These are phyloP conservation scores for Batillaria attramentaria DNA, from an alignment of 1,140 invertebrate species.

Conservation along the genomic window DNA sequence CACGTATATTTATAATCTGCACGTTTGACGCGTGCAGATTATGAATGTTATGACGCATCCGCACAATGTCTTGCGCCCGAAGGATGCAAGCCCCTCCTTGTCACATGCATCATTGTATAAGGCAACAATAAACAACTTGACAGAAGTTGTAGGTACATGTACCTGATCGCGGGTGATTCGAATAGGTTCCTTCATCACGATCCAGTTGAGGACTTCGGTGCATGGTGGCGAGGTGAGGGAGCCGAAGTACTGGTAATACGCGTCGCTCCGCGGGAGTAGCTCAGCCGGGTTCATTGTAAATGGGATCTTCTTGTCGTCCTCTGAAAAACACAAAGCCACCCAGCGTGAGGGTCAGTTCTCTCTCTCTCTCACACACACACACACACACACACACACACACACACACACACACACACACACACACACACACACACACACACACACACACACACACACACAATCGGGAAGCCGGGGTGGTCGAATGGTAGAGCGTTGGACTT, in stretches of 20 bases:
- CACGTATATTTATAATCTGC: too few relatives aligned
- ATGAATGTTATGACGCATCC: too few relatives aligned
- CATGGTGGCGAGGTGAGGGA: constrained; percentile 27
- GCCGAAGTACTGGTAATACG: constrained; percentile 19
- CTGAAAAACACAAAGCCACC: not conserved
- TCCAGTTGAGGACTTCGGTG: constrained; percentile 12
- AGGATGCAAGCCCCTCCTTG: too few relatives aligned
- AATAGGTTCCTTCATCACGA: constrained; percentile 17
- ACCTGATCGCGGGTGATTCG: constrained; percentile 2
- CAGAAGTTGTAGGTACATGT: too few relatives aligned
- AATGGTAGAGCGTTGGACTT: not conserved
- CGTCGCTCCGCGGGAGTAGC: not conserved
- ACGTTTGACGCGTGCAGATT: too few relatives aligned
- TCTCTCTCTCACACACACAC: not conserved
- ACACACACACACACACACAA: not conserved
- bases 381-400: constrained; percentile 5
- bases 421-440: constrained; percentile 20
- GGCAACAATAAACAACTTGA: too few relatives aligned
- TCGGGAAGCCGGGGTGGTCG: not conserved
- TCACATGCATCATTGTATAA: too few relatives aligned
- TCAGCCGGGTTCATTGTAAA: not conserved
- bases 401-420: constrained; percentile 18
- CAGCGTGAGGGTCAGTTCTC: not conserved
- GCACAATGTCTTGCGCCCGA: too few relatives aligned
- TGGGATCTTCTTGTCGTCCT: not conserved